A percentile compares a stretch with the other conserved stretches of the same genome.
Conservation (phyloP, 2,797 vertebrate genomes). For the Hybognathus amarus region DNA sequence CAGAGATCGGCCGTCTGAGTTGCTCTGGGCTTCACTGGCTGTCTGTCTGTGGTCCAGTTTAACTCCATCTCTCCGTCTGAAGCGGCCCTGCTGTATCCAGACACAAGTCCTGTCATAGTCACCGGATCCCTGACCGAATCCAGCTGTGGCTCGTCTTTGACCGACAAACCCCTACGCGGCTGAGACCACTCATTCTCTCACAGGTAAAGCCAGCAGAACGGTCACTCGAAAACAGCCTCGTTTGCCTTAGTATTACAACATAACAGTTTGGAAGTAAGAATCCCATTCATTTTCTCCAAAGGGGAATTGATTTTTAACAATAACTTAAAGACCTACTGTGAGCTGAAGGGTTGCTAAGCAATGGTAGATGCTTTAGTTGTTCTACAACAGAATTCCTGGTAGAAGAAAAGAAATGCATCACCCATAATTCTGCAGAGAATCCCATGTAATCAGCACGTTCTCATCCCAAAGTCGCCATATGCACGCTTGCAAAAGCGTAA, state of each 20-base stretch:
- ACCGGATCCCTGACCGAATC: slow-evolving; percentile 82
- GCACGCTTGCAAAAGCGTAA: too few relatives aligned
- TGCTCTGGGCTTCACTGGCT: slow-evolving; percentile 88
- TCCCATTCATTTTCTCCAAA: neutral
- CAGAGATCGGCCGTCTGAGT: slow-evolving; percentile 82
- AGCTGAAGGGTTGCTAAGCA: neutral
- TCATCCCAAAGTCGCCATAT: too few relatives aligned
- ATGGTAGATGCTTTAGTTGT: neutral
- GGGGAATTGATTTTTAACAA: neutral
- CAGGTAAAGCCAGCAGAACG: slow-evolving; percentile 77
- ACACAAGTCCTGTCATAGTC: slow-evolving; percentile 75
- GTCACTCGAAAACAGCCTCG: neutral
- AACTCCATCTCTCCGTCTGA: slow-evolving; percentile 89
- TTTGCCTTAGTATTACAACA: neutral
- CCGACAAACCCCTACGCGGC: slow-evolving; percentile 78
- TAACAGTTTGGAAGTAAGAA: neutral
- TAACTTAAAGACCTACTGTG: neutral
- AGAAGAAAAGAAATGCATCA: neutral
- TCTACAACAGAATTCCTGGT: neutral
- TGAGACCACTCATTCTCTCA: slow-evolving; percentile 85
- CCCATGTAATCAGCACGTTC: too few relatives aligned
- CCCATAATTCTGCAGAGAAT: neutral
- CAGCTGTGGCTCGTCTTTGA: slow-evolving; percentile 79
- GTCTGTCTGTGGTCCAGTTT: slow-evolving; percentile 89
- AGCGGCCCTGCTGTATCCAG: slow-evolving; percentile 81